Evolutionary conservation across 2,113 vertebrate genomes (phyloP), one percentile per base, ranked within the genome.

Genomic region (Macaca nemestrina): DNA sequence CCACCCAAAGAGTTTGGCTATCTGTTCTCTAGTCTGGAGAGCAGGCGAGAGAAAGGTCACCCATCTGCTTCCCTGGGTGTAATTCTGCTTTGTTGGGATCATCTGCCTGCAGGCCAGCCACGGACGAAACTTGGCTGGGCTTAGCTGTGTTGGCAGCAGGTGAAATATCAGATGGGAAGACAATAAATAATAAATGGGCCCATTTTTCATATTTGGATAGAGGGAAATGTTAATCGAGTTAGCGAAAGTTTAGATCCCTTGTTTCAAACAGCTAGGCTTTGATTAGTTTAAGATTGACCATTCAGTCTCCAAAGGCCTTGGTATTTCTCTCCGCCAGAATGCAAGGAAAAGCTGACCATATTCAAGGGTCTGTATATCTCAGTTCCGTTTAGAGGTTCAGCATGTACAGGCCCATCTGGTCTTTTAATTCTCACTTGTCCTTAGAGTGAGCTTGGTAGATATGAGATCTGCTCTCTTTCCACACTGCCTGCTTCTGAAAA

Each of bases 171-270:
- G 97, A 97, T 40, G 3, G 88, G 75, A 97, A 97, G 91, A 98
- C 87, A 94, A 96, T 98, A 98, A 98, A 98, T 98, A 98, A 98
- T 98, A 98, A 97, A 98, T 98, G 95, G 98, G 88, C 67, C 96
- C 95, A 94, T 97, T 98, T 98, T 98, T 98, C 96, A 97, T 97
- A 98, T 97, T 97, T 98, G 82, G 95, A 98, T 97, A 88, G 90
- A 90, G 59, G 90, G 92, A 98, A 98, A 98, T 96, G 97, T 96
- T 98, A 98, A 97, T 97, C 88, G 97, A 95, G 93, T 96, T 98
- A 97, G 96, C 70, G 93, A 80, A 97, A 73, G 82, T 78, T 89
- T 96, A 68, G 68, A 52, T 88, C 57, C 59, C 80, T 96, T 86
- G 35, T 96, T 97, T 67, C 52, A 97, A 80, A 59, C 23, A 96